A percentile compares a stretch with the other conserved stretches of the same genome.
Evolutionary conservation across 2,113 vertebrate species (phyloP).

Genomic region (Gopherus evgoodei): DNA sequence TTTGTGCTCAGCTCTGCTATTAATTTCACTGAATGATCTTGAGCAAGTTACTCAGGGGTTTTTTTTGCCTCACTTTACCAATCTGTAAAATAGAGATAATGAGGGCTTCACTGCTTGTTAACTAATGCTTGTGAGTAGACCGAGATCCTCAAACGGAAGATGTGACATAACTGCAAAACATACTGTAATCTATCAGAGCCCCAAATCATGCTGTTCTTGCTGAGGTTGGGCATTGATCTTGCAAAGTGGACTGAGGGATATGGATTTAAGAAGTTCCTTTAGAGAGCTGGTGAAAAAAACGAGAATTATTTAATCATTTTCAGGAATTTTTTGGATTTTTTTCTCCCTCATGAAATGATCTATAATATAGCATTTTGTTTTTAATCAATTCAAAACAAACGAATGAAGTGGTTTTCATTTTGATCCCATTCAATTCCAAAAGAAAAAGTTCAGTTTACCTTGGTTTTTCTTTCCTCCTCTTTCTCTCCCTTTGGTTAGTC

Average conservation of each 20-base stretch:
- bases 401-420: neutral
- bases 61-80: rapidly evolving
- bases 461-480: neutral
- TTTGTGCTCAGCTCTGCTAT: neutral
- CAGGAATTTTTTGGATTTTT: neutral
- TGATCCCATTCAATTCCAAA: too few relatives aligned
- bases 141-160: neutral
- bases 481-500: neutral
- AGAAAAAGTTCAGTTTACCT: neutral
- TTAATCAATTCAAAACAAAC: rapidly evolving
- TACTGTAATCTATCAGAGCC: neutral
- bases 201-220: neutral
- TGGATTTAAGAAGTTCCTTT: neutral
- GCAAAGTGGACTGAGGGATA: neutral
- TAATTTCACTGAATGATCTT: neutral
- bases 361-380: neutral
- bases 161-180: neutral
- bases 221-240: neutral
- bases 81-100: neutral
- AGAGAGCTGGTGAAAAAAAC: neutral
- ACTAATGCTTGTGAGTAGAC: rapidly evolving
- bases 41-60: neutral
- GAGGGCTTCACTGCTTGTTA: rapidly evolving
- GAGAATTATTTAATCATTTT: neutral
- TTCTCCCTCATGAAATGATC: neutral